Evolutionary conservation across 2,113 vertebrate genomes (phyloP), one percentile per base, ranked within the genome.

Genomic region (Numida meleagris): DNA sequence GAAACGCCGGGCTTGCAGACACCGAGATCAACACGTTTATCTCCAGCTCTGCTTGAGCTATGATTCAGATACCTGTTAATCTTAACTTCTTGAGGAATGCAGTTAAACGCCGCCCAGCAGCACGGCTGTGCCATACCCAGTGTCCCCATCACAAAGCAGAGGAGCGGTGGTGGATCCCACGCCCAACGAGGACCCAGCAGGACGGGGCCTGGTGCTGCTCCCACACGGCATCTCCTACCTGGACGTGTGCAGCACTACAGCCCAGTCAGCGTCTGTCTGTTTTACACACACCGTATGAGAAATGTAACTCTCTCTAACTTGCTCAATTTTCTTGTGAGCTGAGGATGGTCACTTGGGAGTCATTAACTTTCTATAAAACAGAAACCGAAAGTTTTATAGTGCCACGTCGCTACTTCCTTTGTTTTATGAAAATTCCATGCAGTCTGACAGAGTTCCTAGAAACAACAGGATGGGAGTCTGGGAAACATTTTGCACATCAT

Each of bases 111-210:
- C 24, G 25, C 48, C 34, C 19, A 25, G 36, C 61, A 74, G 36
- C 51, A 10, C 12, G 18, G 24, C 19, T 0, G 0, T 29, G 46
- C 51, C 25, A 1, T 10, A 15, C 12, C 79, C 10, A 1, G 0
- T 27, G 36, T 42, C 46, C 48, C 55, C 53, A 38, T 11, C 58
- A 17, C 31, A 29, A 46, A 57, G 55, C 55, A 57, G 55, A 57
- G 55, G 31, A 75, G 20, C 8, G 13, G 23, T 11, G 33, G n/a
- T 81, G 43, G 42, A 65, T 14, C 65, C 38, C 51, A 53, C 23
- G 12, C n/a, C n/a, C 34, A 50, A 2, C 3, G 2, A 29, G 81
- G 19, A 70, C 21, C 48, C 34, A 66, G 65, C 15, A 43, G 33
- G 53, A 61, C 29, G 3, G 2, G 36, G 36, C 16, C 72, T 51